Percentiles rank a stretch among this genome's conserved stretches.
phyloP scores from a whole-genome alignment of 2,797 vertebrate species.

The Anabacerthia variegaticeps region DNA sequence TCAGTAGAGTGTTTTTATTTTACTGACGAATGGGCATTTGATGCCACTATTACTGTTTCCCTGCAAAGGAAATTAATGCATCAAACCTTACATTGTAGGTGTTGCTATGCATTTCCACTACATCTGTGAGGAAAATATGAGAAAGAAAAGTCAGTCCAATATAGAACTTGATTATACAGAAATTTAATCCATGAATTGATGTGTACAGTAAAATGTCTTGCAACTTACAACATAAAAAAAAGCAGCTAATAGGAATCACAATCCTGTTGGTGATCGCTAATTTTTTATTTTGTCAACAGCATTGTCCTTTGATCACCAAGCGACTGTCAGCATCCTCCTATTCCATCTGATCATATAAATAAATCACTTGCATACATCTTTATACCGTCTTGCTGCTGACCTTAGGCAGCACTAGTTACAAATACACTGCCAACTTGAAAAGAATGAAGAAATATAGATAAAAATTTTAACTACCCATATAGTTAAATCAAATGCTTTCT shows the following conservation, averaged over 20 bases:
- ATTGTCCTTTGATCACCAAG: neutral
- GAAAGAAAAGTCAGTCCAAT: neutral
- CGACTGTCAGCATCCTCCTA: neutral
- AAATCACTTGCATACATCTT: neutral
- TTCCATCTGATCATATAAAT: neutral
- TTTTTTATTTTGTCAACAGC: neutral
- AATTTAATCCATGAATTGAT: neutral
- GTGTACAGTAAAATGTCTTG: neutral
- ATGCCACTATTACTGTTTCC: neutral
- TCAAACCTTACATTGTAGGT: neutral
- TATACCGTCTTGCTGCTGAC: neutral
- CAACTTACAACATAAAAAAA: neutral
- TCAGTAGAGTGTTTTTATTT: neutral
- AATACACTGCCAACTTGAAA: neutral
- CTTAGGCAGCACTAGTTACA: neutral
- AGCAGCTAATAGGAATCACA: neutral
- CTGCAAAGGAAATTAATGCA: neutral
- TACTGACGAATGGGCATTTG: neutral
- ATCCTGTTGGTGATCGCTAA: neutral
- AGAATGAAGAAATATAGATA: neutral
- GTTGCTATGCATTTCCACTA: slow-evolving; percentile 31
- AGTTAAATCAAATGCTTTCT: neutral
- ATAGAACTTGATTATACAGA: neutral
- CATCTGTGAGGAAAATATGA: slow-evolving; percentile 2
- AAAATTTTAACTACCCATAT: neutral